A percentile compares a stretch with the other conserved stretches of the same genome.
Evolutionary conservation across 2,113 vertebrate genomes (phyloP).

Genomic region (Opisthocomus hoazin): DNA sequence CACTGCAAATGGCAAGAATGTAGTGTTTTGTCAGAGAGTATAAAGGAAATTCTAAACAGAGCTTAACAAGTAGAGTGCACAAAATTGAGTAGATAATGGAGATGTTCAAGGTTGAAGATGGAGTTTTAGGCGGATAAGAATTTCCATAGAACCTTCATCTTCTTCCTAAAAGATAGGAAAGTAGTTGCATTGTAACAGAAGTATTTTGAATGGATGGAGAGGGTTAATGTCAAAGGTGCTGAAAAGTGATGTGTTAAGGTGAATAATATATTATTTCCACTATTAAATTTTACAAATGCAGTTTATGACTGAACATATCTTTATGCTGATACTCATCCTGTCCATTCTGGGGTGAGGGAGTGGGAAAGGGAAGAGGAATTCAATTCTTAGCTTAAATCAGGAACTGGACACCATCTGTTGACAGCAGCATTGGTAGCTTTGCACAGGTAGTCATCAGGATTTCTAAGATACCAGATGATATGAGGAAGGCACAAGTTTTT

Average conservation of each 20-base stretch:
- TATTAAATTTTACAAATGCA: neutral
- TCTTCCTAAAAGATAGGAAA: neutral
- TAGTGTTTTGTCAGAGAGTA: neutral
- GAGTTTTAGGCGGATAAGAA: neutral
- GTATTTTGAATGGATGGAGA: neutral
- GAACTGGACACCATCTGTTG: neutral
- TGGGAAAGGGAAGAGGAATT: neutral
- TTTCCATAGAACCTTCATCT: neutral
- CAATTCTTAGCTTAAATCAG: neutral
- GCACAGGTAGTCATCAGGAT: neutral
- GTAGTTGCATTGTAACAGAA: neutral
- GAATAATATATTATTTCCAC: neutral
- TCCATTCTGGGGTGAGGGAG: neutral
- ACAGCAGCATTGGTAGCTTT: neutral
- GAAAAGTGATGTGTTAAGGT: neutral
- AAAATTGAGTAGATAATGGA: neutral
- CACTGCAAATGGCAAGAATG: neutral
- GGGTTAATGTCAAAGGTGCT: neutral
- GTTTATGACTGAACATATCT: neutral
- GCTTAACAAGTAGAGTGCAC: neutral
- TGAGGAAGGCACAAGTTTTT: neutral
- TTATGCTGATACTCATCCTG: neutral
- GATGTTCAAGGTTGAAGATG: neutral
- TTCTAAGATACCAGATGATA: neutral
- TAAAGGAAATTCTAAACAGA: neutral